Conservation (phyloP, 2,888 invertebrate species). For the Cryptophagus acutangulus region DNA sequence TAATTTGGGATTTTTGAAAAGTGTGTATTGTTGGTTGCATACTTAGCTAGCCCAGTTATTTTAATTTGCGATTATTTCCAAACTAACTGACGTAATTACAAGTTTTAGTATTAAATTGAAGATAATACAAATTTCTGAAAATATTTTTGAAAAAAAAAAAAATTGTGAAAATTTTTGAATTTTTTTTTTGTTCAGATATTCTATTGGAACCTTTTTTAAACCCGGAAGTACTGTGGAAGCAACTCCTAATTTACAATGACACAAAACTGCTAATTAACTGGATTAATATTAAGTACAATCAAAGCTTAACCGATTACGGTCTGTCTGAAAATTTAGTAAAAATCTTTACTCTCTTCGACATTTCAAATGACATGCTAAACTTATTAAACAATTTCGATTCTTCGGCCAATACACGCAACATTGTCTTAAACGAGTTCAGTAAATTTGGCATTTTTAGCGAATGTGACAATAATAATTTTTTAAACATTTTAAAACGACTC, state of each 20-base stretch:
- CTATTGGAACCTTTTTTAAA: constrained; percentile 52
- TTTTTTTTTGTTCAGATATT: constrained; percentile 49
- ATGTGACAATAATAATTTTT: constrained; percentile 54
- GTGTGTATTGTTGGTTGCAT: too few relatives aligned
- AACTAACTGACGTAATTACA: too few relatives aligned
- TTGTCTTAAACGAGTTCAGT: constrained; percentile 57
- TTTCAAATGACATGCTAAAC: constrained; percentile 57
- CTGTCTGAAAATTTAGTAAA: constrained; percentile 50
- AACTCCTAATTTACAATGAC: constrained; percentile 56
- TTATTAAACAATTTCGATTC: constrained; percentile 50
- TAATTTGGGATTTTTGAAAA: too few relatives aligned
- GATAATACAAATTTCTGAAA: background rate
- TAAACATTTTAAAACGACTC: constrained; percentile 57
- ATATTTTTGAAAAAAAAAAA: background rate
- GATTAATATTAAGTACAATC: constrained; percentile 53
- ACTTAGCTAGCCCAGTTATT: too few relatives aligned
- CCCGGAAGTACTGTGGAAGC: constrained; percentile 56
- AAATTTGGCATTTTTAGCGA: constrained; percentile 62
- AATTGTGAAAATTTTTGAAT: background rate
- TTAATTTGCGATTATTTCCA: too few relatives aligned
- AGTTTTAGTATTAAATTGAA: constrained; percentile 4
- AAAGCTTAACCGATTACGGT: constrained; percentile 23
- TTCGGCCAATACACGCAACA: constrained; percentile 55
- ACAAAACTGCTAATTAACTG: constrained; percentile 57
- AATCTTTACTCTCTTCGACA: constrained; percentile 54